Evolutionary conservation across 92 coral and sea anemone species (phyloP).

Genomic region (Parazoanthus darwini): DNA sequence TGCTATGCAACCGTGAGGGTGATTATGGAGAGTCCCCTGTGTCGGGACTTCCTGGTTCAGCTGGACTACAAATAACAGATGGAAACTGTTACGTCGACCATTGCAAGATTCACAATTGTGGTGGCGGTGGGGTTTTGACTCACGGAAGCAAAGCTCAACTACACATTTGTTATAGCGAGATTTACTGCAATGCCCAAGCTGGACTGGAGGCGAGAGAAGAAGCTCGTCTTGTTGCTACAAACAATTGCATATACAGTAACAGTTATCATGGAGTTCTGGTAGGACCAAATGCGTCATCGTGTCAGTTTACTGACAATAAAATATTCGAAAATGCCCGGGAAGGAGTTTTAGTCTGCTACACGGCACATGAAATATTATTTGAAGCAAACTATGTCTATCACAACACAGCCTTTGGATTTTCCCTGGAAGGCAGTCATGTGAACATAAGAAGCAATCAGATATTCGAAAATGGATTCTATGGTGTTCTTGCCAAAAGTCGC

Average conservation of each 20-base stretch:
- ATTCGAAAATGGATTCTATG: conserved; percentile 72
- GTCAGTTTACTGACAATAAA: conserved; percentile 48
- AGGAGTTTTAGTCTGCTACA: conserved; percentile 48
- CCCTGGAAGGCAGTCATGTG: conserved; percentile 34
- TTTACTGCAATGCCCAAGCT: conserved; percentile 57
- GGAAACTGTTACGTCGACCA: conserved; percentile 45
- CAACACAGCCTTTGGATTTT: conserved; percentile 68
- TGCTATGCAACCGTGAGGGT: conserved; percentile 59
- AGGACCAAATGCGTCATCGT: conserved; percentile 56
- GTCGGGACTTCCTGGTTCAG: conserved; percentile 53
- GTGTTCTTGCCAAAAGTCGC: conserved; percentile 46
- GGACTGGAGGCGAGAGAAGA: conserved; percentile 76
- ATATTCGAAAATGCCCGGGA: conserved; percentile 65
- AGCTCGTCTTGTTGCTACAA: conserved; percentile 50
- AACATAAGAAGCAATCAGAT: conserved; percentile 43
- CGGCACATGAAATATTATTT: background rate
- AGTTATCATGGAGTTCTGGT: conserved; percentile 57
- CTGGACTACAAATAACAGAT: conserved; percentile 41
- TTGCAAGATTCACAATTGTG: conserved; percentile 61
- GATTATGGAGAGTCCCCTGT: conserved; percentile 34
- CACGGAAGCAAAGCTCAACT: conserved; percentile 30
- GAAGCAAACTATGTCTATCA: conserved; percentile 58
- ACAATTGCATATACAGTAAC: conserved; percentile 56
- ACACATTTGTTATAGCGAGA: conserved; percentile 43
- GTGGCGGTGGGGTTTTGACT: conserved; percentile 60